Conservation (phyloP, 2,113 vertebrate species). For the Ceyx melanurus region DNA sequence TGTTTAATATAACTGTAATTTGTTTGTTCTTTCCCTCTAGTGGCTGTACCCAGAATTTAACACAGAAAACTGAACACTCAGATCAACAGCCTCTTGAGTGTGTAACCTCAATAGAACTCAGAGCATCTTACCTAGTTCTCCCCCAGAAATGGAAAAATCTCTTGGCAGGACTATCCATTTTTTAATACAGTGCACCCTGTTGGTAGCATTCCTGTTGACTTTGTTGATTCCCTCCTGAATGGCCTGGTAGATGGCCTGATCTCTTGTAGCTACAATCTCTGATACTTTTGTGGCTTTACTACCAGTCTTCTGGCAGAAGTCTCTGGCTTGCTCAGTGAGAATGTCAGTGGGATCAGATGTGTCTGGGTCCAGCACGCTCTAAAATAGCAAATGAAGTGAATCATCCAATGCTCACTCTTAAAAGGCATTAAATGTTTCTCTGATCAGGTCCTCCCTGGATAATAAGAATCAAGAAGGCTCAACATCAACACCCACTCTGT, state of each 20-base stretch:
- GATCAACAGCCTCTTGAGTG: neutral
- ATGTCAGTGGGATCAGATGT: constrained; percentile 82
- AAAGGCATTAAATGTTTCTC: neutral
- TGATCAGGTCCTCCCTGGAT: neutral
- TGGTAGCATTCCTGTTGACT: constrained; percentile 78
- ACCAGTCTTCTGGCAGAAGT: constrained; percentile 81
- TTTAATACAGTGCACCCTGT: constrained; percentile 83
- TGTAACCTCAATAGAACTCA: neutral
- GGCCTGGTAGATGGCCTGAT: constrained; percentile 73
- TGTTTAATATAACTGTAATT: neutral
- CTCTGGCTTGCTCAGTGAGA: constrained; percentile 80
- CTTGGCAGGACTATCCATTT: constrained; percentile 84
- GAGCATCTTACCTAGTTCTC: constrained; percentile 82
- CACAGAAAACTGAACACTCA: neutral
- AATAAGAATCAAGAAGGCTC: neutral
- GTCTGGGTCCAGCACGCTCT: constrained; percentile 80
- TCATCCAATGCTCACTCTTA: neutral
- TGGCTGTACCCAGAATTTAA: neutral
- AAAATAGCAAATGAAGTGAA: neutral
- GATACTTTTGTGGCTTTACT: constrained; percentile 82
- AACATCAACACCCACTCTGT: neutral
- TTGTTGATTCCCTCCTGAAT: constrained; percentile 83
- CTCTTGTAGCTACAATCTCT: constrained; percentile 75
- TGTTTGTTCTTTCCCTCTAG: neutral
- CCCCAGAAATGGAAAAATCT: constrained; percentile 88